phyloP scores from a whole-genome alignment of 2,113 vertebrate species.

The Tricholaema leucomelas region DNA sequence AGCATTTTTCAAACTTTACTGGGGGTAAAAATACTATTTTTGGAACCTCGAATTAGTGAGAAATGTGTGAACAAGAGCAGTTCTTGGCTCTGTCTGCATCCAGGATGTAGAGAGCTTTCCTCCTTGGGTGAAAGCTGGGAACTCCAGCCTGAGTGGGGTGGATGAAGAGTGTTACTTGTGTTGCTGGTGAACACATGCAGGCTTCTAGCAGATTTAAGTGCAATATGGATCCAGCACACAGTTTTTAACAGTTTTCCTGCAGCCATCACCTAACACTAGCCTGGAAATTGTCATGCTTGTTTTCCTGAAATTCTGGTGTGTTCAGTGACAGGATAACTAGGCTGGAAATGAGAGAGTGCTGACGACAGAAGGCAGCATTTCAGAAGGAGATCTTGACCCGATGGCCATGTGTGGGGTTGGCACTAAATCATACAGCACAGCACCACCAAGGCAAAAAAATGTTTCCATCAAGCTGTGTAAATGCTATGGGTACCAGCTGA shows the following conservation, averaged over 20 bases:
- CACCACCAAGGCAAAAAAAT: neutral
- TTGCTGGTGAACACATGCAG: neutral
- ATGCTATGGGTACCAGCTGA: constrained; percentile 13
- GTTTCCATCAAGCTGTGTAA: constrained; percentile 14
- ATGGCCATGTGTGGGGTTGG: neutral
- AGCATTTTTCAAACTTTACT: neutral
- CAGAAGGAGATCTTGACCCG: neutral
- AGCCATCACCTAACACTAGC: neutral
- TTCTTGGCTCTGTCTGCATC: neutral
- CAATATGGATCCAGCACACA: neutral
- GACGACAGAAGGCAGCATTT: neutral
- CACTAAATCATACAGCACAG: neutral
- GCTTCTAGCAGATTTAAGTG: neutral
- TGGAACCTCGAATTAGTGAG: neutral
- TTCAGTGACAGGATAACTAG: neutral
- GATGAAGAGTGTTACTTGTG: neutral
- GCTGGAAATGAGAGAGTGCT: neutral
- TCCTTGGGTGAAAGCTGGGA: fast-evolving
- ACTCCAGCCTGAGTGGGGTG: neutral
- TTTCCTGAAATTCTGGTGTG: neutral
- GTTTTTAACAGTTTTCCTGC: neutral
- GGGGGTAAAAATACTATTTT: neutral
- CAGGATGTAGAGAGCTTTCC: neutral
- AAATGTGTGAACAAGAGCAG: neutral
- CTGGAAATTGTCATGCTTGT: neutral